Conservation (phyloP, 2,888 invertebrate genomes). For the Phyllotreta cruciferae region DNA sequence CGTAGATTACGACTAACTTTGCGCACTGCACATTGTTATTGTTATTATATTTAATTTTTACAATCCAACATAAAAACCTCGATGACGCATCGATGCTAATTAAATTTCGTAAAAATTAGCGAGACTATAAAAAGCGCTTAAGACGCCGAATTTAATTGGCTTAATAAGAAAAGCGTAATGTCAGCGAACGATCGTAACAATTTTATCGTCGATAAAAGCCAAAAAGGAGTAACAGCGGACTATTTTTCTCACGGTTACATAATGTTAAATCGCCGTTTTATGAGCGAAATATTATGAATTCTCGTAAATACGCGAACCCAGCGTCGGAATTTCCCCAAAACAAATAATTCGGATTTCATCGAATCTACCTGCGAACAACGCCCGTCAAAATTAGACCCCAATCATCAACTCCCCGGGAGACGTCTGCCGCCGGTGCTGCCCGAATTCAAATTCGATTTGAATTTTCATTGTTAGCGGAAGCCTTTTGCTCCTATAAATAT, state of each 20-base stretch:
- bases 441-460: background rate
- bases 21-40: no score
- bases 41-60: no score
- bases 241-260: slow-evolving; percentile 10
- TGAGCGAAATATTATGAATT: background rate
- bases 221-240: background rate
- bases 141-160: no score
- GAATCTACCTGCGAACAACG: background rate
- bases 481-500: slow-evolving; percentile 4
- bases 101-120: no score
- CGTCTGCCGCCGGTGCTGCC: background rate
- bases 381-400: background rate
- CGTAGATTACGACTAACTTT: no score
- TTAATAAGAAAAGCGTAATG: no score
- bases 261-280: slow-evolving; percentile 5
- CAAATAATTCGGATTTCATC: background rate
- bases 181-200: slow-evolving; percentile 3
- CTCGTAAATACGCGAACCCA: no score
- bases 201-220: slow-evolving; percentile 17
- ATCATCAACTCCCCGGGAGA: background rate
- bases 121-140: no score
- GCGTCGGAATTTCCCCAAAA: background rate
- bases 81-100: no score
- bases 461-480: background rate
- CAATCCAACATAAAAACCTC: no score